These are phyloP conservation scores for Labeo catla DNA, from an alignment of 2,113 vertebrate species.

Conservation along the genomic window DNA sequence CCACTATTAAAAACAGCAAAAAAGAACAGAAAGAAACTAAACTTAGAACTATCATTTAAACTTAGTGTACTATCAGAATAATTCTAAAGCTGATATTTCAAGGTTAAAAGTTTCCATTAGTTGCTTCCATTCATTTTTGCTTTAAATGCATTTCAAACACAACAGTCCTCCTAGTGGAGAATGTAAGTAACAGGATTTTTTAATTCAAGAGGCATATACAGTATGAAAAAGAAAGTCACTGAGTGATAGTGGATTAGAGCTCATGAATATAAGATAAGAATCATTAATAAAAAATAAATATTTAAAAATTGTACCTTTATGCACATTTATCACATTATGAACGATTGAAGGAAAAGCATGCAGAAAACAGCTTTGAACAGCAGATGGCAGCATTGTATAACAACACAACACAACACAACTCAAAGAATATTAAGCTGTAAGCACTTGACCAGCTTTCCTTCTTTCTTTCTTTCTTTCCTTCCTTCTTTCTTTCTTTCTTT, in stretches of 20 bases:
- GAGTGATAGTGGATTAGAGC: not conserved
- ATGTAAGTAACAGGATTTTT: not conserved
- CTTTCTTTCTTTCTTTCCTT: constrained; percentile 7
- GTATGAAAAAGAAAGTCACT: not conserved
- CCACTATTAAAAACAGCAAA: not conserved
- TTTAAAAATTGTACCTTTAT: no score
- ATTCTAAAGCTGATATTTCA: not conserved
- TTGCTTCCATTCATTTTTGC: no score
- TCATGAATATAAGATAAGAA: not conserved
- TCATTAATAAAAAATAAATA: not conserved
- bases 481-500: not conserved
- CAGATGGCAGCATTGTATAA: constrained; percentile 49
- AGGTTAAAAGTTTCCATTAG: not conserved
- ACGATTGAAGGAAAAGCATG: not conserved
- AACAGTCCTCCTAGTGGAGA: constrained; percentile 31
- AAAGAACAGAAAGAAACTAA: not conserved
- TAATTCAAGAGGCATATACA: not conserved
- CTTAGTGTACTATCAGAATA: not conserved
- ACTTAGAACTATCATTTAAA: no score
- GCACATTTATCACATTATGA: no score
- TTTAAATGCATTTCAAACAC: not conserved
- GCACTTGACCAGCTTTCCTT: not conserved
- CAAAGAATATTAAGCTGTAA: not conserved
- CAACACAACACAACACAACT: not conserved
- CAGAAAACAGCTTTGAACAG: constrained; percentile 7